Base-by-base conservation (phyloP, 1,140 invertebrate genomes). In the Tetraneura akinire region DNA sequence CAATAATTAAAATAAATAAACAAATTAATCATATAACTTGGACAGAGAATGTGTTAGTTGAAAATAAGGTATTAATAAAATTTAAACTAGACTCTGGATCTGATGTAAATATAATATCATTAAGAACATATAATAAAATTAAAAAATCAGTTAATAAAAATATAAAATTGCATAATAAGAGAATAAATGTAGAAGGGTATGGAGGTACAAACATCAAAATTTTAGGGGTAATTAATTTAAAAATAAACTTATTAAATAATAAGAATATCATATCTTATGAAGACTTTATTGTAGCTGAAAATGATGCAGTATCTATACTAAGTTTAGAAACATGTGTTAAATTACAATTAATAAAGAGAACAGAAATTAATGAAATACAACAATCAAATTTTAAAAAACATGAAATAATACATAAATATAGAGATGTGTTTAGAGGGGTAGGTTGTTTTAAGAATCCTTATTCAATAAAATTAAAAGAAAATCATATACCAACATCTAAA, bases 61-160 rank as follows among this genome's bases (percentile, higher is more conserved):
- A 60, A 60, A 5, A 60, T 60, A 60, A 26, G 57, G n/a, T 60
- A 60, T n/a, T 60, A 21, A 60, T 60, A 21, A 60, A 26, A 60
- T 60, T 60, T 60, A 60, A 60, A n/a, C n/a, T n/a, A n/a, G n/a
- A n/a, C n/a, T n/a, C n/a, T n/a, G n/a, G n/a, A n/a, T n/a, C n/a
- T n/a, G 57, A 60, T 60, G 57, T 60, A 60, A 60, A 60, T 60
- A 60, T 60, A 60, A 60, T 60, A 5, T 60, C 57, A 60, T 23
- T 23, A 23, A 23, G 23, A 60, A 60, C 21, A 23, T 60, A 21
- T 60, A 60, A 60, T 60, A 21, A 60, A 60, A 60, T 60, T 5
- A 3, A 23, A 60, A 60, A 23, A 23, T 60, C 13, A 60, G 23
- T 23, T 60, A 11, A 23, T 11, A 60, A n/a, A n/a, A n/a, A n/a